These are phyloP conservation scores for Schrankia costaestrigalis DNA, from an alignment of 2,888 invertebrate genomes.

Conservation along the genomic window DNA sequence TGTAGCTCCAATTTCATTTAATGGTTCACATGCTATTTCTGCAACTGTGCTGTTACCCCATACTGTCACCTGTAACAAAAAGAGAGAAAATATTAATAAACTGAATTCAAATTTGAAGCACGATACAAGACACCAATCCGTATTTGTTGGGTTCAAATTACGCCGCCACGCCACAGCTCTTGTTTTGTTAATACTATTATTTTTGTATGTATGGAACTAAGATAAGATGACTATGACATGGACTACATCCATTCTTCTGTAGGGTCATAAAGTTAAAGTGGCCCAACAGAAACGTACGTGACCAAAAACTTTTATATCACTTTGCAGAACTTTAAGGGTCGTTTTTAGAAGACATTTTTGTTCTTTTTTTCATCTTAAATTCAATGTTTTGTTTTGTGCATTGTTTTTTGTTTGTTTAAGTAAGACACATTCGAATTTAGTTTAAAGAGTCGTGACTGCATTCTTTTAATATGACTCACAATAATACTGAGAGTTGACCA, in stretches of 20 bases:
- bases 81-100: not conserved
- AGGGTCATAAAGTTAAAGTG: no score
- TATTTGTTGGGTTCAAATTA: no score
- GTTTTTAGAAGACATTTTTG: no score
- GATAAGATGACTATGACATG: no score
- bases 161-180: no score
- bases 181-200: no score
- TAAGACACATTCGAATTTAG: not conserved
- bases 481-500: conserved; percentile 4
- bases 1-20: conserved; percentile 67
- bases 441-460: not conserved
- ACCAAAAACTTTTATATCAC: no score
- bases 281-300: no score
- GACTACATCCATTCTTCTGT: no score
- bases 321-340: no score
- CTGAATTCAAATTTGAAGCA: not conserved
- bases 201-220: no score
- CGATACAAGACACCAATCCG: no score
- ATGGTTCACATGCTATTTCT: conserved; percentile 68
- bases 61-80: conserved; percentile 62
- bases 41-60: conserved; percentile 67
- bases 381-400: conserved; percentile 1
- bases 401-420: not conserved
- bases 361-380: not conserved
- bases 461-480: conserved; percentile 12